Evolutionary conservation across 2,888 invertebrate species (phyloP), one percentile per base, ranked within the genome.

Genomic region (Eretmocerus hayati): DNA sequence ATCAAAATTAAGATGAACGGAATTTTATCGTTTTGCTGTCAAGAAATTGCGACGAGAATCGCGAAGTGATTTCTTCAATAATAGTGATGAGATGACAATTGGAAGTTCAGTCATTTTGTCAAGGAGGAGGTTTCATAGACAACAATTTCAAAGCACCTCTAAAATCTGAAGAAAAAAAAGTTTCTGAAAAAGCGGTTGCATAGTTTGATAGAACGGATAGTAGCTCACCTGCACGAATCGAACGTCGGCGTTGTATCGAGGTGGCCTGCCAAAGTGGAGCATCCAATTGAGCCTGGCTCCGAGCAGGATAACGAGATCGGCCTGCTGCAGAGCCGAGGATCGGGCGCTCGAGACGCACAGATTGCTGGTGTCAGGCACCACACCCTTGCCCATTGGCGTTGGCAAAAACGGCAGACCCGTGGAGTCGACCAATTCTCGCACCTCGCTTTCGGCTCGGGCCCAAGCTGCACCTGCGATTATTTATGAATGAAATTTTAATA

Each of bases 211-310:
- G n/a, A 32, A 5, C 13, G 5, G 19, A 33, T 15, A 8, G n/a
- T n/a, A n/a, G n/a, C n/a, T 3, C 56, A 84, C 90, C 79, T 92
- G 95, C 60, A 96, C 89, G 55, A 96, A 74, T 75, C 92, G 90
- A 4, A 91, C 91, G 64, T 87, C 77, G 1, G 81, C 77, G 16
- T 82, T 79, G 71, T 85, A 96, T 33, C 96, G 75, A 2, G 95
- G 96, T 16, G 87, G 75, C 46, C 85, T 82, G 2, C 96, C 96
- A 75, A 96, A 97, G 74, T 97, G 96, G 53, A 97, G 77, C 74
- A 97, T 96, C 97, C 97, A 97, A 74, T 97, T 97, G 16, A 96
- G 77, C 32, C 96, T 76, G 0, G 95, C 96, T 0, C 96, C 96
- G 32, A 94, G 72, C 42, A 95, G 73, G 3, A 97, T 62, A 3